Conservation (phyloP, 2,888 invertebrate species). For the Noctua janthina region DNA sequence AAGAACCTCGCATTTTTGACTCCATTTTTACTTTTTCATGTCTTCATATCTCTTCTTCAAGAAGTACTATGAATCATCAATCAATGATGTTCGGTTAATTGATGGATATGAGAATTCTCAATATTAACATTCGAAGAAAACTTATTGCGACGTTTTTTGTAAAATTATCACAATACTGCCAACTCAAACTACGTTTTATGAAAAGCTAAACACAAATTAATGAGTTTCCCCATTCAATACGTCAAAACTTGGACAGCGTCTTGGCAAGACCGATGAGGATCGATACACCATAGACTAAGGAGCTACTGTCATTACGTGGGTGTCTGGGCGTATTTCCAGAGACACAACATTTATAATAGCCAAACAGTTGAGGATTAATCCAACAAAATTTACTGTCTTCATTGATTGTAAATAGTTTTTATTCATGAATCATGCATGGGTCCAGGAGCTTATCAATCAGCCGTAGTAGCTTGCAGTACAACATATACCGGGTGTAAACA, state of each 20-base stretch:
- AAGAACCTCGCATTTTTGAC: neutral
- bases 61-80: neutral
- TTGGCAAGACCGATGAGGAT: constrained; percentile 55
- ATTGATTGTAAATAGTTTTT: neutral
- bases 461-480: neutral
- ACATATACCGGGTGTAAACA: too few species aligned
- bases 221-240: constrained; percentile 45
- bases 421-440: neutral
- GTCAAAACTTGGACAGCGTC: constrained; percentile 44
- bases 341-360: constrained; percentile 14
- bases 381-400: neutral
- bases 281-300: constrained; percentile 45
- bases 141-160: neutral
- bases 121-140: neutral
- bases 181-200: constrained; percentile 19
- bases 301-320: constrained; percentile 42
- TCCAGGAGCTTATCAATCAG: neutral
- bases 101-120: neutral
- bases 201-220: constrained; percentile 28
- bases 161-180: neutral
- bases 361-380: constrained; percentile 6
- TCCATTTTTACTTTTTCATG: too few species aligned
- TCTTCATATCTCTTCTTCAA: neutral
- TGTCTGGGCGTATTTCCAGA: constrained; percentile 53
- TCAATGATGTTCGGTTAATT: neutral